Percentiles rank a stretch among this genome's conserved stretches.
Conservation (phyloP, 2,113 vertebrate species). For the Tragulus kanchil region DNA sequence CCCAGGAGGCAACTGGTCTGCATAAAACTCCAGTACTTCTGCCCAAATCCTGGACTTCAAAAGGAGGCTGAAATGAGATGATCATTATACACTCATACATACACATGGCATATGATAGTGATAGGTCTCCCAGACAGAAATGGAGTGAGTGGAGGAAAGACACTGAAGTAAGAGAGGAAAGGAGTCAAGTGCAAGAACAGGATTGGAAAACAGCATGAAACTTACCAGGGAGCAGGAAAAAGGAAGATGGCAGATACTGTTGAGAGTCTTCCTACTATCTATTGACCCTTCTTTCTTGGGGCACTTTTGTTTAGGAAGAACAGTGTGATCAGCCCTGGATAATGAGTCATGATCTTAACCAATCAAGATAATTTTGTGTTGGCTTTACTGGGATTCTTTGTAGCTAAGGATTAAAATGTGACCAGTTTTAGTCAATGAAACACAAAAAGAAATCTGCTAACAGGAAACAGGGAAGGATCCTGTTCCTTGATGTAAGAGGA, state of each 20-base stretch:
- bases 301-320: slow-evolving; percentile 34
- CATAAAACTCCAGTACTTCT: background rate
- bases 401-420: background rate
- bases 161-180: background rate
- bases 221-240: background rate
- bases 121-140: background rate
- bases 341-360: background rate
- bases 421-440: slow-evolving; percentile 11
- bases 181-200: background rate
- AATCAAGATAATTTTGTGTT: background rate
- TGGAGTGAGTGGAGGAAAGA: background rate
- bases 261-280: background rate
- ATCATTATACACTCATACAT: background rate
- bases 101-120: too few relatives aligned
- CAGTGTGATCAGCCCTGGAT: background rate
- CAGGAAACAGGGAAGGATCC: background rate
- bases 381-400: background rate
- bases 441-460: background rate
- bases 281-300: background rate
- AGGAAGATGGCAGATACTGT: background rate
- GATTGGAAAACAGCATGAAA: background rate
- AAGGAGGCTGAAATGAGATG: background rate
- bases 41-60: background rate
- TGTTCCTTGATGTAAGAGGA: background rate
- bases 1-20: background rate